These are phyloP conservation scores for Cyphomyrus discorhynchus DNA, from an alignment of 2,113 vertebrate species.

Conservation along the genomic window DNA sequence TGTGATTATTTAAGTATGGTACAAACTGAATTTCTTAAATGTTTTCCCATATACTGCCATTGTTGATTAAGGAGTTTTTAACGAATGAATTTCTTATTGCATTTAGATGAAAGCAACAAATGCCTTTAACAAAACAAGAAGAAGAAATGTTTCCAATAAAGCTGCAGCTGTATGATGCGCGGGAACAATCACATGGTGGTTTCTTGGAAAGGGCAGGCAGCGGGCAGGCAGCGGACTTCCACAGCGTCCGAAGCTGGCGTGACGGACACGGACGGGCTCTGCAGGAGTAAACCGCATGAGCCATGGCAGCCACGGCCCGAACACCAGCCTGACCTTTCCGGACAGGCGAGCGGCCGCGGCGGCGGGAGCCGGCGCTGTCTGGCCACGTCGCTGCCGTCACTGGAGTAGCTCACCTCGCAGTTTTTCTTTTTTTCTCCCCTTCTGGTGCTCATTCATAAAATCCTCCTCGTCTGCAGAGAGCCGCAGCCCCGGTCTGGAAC, in stretches of 20 bases:
- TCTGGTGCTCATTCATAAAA: constrained; percentile 20
- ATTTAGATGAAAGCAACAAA: background rate
- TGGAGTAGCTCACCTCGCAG: background rate
- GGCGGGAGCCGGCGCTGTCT: background rate
- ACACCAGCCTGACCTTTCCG: background rate
- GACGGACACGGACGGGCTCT: background rate
- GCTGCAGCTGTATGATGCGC: background rate
- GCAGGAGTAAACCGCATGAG: background rate
- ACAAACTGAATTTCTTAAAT: background rate
- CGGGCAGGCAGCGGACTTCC: background rate
- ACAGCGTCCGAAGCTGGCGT: background rate
- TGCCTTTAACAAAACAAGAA: background rate
- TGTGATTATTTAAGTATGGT: background rate
- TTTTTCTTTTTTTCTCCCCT: background rate
- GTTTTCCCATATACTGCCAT: background rate
- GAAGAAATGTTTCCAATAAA: background rate
- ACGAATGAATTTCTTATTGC: background rate
- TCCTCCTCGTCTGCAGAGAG: background rate
- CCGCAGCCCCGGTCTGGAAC: constrained; percentile 7
- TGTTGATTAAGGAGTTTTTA: background rate
- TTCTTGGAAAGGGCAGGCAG: background rate
- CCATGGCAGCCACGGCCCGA: background rate
- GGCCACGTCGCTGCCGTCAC: background rate
- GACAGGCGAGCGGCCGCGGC: background rate
- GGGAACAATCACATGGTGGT: background rate